Evolutionary conservation across 2,797 vertebrate genomes (phyloP).

Genomic region (Gephyroberyx darwinii): DNA sequence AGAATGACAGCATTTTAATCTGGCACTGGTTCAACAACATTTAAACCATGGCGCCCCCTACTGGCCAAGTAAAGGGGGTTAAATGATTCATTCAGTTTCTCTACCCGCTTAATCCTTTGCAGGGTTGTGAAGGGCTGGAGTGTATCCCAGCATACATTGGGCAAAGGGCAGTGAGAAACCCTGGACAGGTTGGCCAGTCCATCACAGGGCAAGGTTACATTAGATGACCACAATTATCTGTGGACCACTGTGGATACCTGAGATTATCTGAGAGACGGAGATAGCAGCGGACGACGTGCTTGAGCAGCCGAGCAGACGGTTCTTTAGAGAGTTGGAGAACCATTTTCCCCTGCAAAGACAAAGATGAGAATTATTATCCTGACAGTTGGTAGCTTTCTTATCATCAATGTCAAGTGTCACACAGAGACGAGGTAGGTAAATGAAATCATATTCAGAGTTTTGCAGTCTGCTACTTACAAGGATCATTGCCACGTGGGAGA

Average conservation of each 20-base stretch:
- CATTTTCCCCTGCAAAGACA: constrained; percentile 91
- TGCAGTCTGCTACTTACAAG: constrained; percentile 82
- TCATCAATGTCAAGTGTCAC: neutral
- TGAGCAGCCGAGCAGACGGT: constrained; percentile 93
- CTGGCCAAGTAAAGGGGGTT: constrained; percentile 25
- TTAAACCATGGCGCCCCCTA: constrained; percentile 37
- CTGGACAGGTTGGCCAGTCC: no score
- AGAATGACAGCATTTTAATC: neutral
- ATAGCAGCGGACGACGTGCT: constrained; percentile 97
- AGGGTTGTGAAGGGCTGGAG: no score
- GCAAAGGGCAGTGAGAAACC: no score
- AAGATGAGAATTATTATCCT: neutral
- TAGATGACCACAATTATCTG: neutral
- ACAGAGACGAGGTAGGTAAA: neutral
- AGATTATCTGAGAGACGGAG: constrained; percentile 98
- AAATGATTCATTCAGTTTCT: neutral
- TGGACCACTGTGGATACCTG: constrained; percentile 81
- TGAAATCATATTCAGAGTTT: neutral
- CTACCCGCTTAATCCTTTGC: neutral
- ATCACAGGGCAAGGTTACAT: neutral
- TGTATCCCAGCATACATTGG: no score
- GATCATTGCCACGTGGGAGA: constrained; percentile 99
- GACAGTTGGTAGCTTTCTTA: neutral
- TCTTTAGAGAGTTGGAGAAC: constrained; percentile 98
- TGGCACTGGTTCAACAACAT: no score